phyloP scores from a whole-genome alignment of 2,113 vertebrate genomes.

The Casuarius casuarius region DNA sequence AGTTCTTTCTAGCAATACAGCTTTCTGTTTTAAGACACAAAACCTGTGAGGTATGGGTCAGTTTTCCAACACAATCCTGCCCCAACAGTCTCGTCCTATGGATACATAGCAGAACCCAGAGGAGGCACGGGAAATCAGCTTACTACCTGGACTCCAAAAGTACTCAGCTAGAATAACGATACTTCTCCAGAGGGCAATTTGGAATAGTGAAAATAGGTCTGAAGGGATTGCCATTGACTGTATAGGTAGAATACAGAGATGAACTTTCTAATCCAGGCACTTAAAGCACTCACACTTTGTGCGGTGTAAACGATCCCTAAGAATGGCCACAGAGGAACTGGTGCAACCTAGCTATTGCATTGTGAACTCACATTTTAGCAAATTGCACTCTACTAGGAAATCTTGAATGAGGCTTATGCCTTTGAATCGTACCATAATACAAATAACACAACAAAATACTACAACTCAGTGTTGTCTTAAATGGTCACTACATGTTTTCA shows the following conservation, averaged over 20 bases:
- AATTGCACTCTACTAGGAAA: neutral
- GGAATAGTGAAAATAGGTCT: neutral
- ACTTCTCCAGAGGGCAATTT: neutral
- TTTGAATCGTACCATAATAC: neutral
- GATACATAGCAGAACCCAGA: neutral
- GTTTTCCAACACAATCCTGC: neutral
- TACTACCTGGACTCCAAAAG: neutral
- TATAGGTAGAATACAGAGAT: neutral
- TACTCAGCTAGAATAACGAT: neutral
- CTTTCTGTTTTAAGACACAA: neutral
- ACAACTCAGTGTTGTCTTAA: neutral
- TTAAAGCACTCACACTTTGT: neutral
- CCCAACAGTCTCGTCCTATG: neutral
- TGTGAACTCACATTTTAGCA: neutral
- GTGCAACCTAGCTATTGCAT: neutral
- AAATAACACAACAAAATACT: neutral
- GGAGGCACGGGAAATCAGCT: neutral
- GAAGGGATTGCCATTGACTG: neutral
- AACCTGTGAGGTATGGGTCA: neutral
- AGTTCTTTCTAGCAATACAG: neutral
- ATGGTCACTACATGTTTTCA: neutral
- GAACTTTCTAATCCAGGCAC: neutral
- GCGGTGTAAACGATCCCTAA: neutral
- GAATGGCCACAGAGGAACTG: neutral
- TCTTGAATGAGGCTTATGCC: neutral